Evolutionary conservation across 2,888 invertebrate genomes (phyloP), one percentile per base, ranked within the genome.

Genomic region (Tetheella fluctuosa): DNA sequence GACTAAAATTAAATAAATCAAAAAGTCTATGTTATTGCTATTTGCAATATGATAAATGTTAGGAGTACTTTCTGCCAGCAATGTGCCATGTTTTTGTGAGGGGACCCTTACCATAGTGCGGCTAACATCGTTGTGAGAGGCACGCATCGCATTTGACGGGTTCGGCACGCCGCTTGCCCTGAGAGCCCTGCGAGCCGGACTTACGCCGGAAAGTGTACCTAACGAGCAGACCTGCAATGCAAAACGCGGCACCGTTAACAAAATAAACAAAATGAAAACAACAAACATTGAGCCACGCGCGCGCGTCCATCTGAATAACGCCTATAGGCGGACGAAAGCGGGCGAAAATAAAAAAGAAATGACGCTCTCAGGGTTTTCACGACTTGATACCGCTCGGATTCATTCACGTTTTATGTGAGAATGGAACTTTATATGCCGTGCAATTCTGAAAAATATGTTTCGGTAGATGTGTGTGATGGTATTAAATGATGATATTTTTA

Each of bases 151-250:
- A 93, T 88, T 90, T 89, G 89, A 90, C 91, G 84, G 91, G 90
- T 85, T 93, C 93, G 80, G 88, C 84, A 80, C 90, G 90, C 83
- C 90, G 88, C 88, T 89, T 91, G 88, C 86, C 87, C 88, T 90
- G 91, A 87, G 93, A 89, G 88, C 87, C 90, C 84, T 92, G 93
- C 85, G 92, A 90, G 85, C 90, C 91, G 89, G 93, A 92, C 90
- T 93, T 93, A 93, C 93, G 93, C 86, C 93, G 93, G 90, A 93
- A 93, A 90, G 93, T 93, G 93, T 93, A 93, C 93, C 93, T 93
- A 93, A 93, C 93, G 91, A 93, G 93, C 84, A 93, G 93, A 93
- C 93, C 93, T 93, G 93, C 89, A 93, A 93, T 92, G 90, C 88
- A 92, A 93, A 93, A 93, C 84, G 93, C 90, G 88, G 88, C 84